Evolutionary conservation across 2,888 invertebrate species (phyloP).

Genomic region (Cataglyphis altisquamis): DNA sequence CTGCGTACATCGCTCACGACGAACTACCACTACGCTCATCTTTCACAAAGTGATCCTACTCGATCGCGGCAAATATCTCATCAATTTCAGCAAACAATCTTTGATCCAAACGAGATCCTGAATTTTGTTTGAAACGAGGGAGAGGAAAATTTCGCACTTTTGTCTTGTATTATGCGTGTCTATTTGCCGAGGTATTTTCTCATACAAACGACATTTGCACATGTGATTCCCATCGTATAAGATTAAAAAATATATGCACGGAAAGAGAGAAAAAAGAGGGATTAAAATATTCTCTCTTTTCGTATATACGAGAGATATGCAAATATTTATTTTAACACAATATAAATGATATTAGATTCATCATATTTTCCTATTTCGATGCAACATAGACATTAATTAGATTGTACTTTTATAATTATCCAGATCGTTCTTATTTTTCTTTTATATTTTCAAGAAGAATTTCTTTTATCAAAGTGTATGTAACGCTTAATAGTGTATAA

Average conservation of each 20-base stretch:
- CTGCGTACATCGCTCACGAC: conserved; percentile 9
- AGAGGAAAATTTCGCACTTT: background rate
- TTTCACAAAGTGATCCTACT: conserved; percentile 22
- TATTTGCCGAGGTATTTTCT: background rate
- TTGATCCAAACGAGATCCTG: conserved; percentile 32
- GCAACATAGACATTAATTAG: background rate
- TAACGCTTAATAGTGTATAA: conserved; percentile 11
- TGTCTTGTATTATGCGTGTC: background rate
- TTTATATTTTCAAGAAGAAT: background rate
- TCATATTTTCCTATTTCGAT: background rate
- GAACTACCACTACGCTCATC: conserved; percentile 17
- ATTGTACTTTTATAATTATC: background rate
- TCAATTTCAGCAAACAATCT: conserved; percentile 59
- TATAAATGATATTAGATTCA: conserved; percentile 1
- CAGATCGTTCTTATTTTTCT: background rate
- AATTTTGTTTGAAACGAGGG: conserved; percentile 30
- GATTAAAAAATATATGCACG: background rate
- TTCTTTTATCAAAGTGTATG: background rate
- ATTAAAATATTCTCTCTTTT: background rate
- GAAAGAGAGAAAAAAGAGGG: background rate
- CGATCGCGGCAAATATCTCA: conserved; percentile 51
- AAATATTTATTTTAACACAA: background rate
- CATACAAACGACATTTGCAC: conserved; percentile 8
- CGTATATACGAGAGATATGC: background rate
- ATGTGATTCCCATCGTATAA: background rate